Conservation (phyloP, 2,113 vertebrate genomes). For the Cyphomyrus plagiostoma region DNA sequence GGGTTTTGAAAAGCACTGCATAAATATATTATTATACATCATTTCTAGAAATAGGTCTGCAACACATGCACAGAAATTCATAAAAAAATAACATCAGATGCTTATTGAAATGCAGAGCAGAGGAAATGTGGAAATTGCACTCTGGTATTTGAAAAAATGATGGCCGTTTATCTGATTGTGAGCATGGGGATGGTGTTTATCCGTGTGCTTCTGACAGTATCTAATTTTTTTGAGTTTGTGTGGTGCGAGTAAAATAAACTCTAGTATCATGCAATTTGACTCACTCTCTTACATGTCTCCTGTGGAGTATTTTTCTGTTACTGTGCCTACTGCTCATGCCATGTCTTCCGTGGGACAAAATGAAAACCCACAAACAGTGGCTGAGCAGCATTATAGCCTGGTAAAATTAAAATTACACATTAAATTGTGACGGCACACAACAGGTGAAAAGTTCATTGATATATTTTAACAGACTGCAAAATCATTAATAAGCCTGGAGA, state of each 20-base stretch:
- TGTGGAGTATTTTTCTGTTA: background rate
- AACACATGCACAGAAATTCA: background rate
- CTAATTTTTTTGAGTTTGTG: background rate
- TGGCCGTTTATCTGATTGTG: background rate
- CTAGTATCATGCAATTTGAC: background rate
- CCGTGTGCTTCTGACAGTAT: background rate
- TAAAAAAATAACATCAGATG: background rate
- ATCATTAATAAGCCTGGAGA: background rate
- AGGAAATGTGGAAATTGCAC: conserved; percentile 3
- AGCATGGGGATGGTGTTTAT: background rate
- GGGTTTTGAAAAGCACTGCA: background rate
- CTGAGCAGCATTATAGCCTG: background rate
- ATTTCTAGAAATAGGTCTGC: background rate
- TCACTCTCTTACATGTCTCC: background rate
- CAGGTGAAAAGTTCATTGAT: background rate
- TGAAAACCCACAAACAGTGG: background rate
- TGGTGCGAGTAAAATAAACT: background rate
- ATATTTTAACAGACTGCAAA: background rate
- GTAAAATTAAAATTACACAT: background rate
- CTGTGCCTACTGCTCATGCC: background rate
- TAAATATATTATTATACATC: background rate
- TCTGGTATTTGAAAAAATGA: background rate
- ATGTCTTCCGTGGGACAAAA: background rate
- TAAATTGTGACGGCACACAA: background rate
- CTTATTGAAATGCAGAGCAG: background rate